Evolutionary conservation across 1,140 invertebrate species (phyloP).

Genomic region (Elysia chlorotica): DNA sequence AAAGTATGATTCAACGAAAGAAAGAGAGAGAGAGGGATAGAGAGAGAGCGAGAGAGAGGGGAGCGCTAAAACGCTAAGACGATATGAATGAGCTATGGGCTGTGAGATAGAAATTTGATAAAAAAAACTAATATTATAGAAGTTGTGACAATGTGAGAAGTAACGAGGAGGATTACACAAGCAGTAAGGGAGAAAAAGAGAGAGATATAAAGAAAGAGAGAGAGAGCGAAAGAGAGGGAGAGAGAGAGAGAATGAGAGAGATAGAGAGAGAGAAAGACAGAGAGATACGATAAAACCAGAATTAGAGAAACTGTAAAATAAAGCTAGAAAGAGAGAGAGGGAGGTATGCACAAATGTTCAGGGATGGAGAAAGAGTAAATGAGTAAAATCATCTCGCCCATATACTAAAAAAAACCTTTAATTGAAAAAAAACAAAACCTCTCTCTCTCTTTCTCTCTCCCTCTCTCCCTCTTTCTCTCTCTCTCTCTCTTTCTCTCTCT

Average conservation of each 20-base stretch:
- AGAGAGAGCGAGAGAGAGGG: neutral
- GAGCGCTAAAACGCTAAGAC: neutral
- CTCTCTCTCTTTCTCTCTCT: too few species aligned
- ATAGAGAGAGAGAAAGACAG: neutral
- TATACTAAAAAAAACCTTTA: too few species aligned
- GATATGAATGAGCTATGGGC: neutral
- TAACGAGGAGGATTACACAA: neutral
- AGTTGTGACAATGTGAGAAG: neutral
- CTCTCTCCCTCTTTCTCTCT: too few species aligned
- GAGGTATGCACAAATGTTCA: too few species aligned
- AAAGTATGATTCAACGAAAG: neutral
- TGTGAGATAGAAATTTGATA: too few species aligned
- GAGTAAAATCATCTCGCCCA: too few species aligned
- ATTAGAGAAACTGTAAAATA: neutral
- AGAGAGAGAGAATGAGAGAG: neutral
- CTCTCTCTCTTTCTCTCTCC: too few species aligned
- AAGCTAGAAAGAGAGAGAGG: neutral
- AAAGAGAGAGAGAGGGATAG: constrained; percentile 7
- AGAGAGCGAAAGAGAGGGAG: neutral
- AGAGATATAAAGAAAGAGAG: neutral
- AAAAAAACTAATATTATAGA: too few species aligned
- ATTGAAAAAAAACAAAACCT: too few species aligned
- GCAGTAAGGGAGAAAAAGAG: constrained; percentile 13
- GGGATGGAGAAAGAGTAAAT: too few species aligned
- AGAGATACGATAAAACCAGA: too few species aligned